These are phyloP conservation scores for Leucopternis melanops DNA, from an alignment of 2,113 vertebrate genomes.

Conservation along the genomic window DNA sequence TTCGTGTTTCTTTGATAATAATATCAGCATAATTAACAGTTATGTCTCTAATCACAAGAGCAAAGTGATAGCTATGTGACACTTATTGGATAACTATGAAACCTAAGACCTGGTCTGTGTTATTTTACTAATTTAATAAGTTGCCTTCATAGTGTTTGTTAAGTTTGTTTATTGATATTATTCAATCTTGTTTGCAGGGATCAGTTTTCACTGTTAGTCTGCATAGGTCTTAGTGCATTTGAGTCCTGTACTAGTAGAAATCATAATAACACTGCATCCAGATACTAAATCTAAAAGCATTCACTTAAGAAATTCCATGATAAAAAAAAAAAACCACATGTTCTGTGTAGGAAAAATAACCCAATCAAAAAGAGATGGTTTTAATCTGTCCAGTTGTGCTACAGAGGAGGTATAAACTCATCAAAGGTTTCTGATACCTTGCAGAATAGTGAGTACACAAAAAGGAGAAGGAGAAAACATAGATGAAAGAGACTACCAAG, in stretches of 20 bases:
- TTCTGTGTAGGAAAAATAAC: not conserved
- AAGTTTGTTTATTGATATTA: not conserved
- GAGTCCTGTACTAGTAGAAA: not conserved
- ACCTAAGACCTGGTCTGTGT: not conserved
- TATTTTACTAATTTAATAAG: not conserved
- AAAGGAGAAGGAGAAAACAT: not conserved
- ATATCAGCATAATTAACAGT: not conserved
- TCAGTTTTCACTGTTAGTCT: not conserved
- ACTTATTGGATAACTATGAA: not conserved
- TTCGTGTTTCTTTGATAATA: not conserved
- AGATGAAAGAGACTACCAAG: not conserved
- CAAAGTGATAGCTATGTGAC: not conserved
- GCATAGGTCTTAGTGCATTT: not conserved
- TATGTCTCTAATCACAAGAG: not conserved
- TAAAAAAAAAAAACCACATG: rapidly evolving
- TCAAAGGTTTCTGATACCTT: not conserved
- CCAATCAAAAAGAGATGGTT: not conserved
- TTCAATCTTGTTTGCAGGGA: not conserved
- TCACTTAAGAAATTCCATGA: not conserved
- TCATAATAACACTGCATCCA: not conserved
- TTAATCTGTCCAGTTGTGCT: not conserved
- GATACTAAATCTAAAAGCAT: not conserved
- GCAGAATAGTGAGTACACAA: not conserved
- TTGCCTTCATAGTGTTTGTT: not conserved
- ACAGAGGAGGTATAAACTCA: not conserved